Percentiles rank a stretch among this genome's conserved stretches.
Conservation (phyloP, 2,797 vertebrate species). For the Sebastiscus tertius region DNA sequence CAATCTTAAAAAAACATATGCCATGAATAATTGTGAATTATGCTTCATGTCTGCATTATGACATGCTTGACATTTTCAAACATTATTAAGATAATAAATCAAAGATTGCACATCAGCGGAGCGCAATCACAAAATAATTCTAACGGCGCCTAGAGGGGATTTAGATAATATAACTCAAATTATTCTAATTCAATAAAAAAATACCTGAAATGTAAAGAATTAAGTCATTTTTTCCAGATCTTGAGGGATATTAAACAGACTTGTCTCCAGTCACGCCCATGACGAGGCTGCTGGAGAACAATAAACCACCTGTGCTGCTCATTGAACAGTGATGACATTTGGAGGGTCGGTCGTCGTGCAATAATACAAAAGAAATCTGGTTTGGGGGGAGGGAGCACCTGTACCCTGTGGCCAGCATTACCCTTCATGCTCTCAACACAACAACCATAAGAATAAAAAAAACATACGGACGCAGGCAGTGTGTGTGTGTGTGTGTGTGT, state of each 20-base stretch:
- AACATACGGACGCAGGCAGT: constrained; percentile 34
- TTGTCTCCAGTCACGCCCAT: constrained; percentile 62
- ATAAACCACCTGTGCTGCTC: constrained; percentile 80
- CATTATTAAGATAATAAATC: constrained; percentile 73
- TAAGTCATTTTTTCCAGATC: constrained; percentile 47
- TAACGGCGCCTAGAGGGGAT: constrained; percentile 18
- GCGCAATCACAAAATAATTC: constrained; percentile 44
- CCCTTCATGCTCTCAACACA: constrained; percentile 60
- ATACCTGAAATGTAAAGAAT: constrained; percentile 47
- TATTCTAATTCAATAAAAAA: constrained; percentile 50
- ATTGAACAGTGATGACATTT: constrained; percentile 80
- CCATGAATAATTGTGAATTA: constrained; percentile 54
- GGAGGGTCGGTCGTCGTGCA: constrained; percentile 62
- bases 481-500: constrained; percentile 17
- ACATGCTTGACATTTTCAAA: constrained; percentile 71
- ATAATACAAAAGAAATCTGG: constrained; percentile 64
- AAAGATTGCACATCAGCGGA: constrained; percentile 31
- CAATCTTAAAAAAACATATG: constrained; percentile 40
- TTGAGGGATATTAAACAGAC: constrained; percentile 41
- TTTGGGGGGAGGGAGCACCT: constrained; percentile 68
- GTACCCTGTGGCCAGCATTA: constrained; percentile 70
- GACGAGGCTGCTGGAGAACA: constrained; percentile 71
- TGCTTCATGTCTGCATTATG: constrained; percentile 46
- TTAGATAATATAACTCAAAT: constrained; percentile 32
- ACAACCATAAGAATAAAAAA: constrained; percentile 48